A percentile compares a stretch with the other conserved stretches of the same genome.
phyloP scores from a whole-genome alignment of 1,140 invertebrate genomes.

The Akabosia matsudoensis region DNA sequence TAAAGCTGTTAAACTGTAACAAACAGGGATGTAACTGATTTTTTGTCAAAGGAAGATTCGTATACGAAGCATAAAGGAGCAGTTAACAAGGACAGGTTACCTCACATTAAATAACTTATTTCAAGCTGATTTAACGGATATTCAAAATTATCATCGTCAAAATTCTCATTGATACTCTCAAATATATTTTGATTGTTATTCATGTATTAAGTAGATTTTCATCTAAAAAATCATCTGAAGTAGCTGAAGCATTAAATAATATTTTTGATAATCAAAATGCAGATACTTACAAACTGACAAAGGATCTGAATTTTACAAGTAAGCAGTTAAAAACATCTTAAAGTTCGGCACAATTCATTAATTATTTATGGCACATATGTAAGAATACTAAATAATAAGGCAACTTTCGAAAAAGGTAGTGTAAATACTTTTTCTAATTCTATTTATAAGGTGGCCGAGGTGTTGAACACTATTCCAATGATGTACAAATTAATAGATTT shows the following conservation, averaged over 20 bases:
- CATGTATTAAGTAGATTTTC: slow-evolving; percentile 55
- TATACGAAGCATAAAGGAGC: not conserved
- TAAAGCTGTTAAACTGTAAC: not conserved
- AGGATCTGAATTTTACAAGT: slow-evolving; percentile 54
- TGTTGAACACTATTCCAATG: not conserved
- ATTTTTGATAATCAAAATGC: slow-evolving; percentile 48
- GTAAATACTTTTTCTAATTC: not conserved
- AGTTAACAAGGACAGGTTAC: not conserved
- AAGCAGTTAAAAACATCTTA: slow-evolving; percentile 49
- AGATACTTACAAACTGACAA: slow-evolving; percentile 54
- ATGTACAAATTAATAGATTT: not conserved
- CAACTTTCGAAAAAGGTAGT: not conserved
- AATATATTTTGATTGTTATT: slow-evolving; percentile 54
- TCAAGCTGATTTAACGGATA: slow-evolving; percentile 51
- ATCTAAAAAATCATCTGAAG: slow-evolving; percentile 51
- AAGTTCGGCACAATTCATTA: slow-evolving; percentile 37
- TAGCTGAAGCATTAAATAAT: slow-evolving; percentile 44
- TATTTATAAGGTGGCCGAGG: not conserved
- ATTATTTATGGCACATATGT: slow-evolving; percentile 48
- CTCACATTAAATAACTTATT: slow-evolving; percentile 48
- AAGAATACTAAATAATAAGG: not conserved
- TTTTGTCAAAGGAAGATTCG: no score
- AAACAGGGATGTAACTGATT: no score
- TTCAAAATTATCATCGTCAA: slow-evolving; percentile 47
- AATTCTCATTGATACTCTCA: slow-evolving; percentile 53